Evolutionary conservation across 2,797 vertebrate genomes (phyloP).

Genomic region (Streptopelia turtur): DNA sequence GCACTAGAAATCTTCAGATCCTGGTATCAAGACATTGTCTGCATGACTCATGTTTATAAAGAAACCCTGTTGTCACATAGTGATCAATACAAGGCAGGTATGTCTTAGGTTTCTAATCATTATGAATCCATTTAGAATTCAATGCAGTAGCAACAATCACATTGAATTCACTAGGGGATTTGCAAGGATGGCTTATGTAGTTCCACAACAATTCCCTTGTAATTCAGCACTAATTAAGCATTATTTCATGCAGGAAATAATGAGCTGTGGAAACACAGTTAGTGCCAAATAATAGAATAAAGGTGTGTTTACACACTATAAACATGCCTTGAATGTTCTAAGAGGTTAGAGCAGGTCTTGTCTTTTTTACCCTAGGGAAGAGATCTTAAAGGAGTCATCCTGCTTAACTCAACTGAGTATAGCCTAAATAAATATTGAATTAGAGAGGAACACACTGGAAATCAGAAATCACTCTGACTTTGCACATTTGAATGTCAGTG

Average conservation of each 20-base stretch:
- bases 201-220: constrained; percentile 60
- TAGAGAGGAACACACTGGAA: constrained; percentile 15
- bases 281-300: constrained; percentile 69
- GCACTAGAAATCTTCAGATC: neutral
- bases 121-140: constrained; percentile 65
- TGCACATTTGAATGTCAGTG: constrained; percentile 46
- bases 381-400: neutral
- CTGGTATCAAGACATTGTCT: neutral
- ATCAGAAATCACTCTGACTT: constrained; percentile 26
- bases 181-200: constrained; percentile 49
- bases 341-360: constrained; percentile 54
- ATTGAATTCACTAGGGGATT: constrained; percentile 64
- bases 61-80: constrained; percentile 33
- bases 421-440: constrained; percentile 54
- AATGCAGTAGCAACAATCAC: constrained; percentile 37
- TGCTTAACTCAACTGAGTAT: neutral
- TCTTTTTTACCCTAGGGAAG: neutral
- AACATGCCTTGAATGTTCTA: constrained; percentile 36
- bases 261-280: constrained; percentile 69
- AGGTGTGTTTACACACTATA: constrained; percentile 62
- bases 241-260: constrained; percentile 74
- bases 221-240: constrained; percentile 69
- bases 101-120: constrained; percentile 58
- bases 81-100: constrained; percentile 59
- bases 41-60: neutral